Percentiles rank a stretch among this genome's conserved stretches.
Conservation (phyloP, 2,888 invertebrate genomes). For the Xestia sexstrigata region DNA sequence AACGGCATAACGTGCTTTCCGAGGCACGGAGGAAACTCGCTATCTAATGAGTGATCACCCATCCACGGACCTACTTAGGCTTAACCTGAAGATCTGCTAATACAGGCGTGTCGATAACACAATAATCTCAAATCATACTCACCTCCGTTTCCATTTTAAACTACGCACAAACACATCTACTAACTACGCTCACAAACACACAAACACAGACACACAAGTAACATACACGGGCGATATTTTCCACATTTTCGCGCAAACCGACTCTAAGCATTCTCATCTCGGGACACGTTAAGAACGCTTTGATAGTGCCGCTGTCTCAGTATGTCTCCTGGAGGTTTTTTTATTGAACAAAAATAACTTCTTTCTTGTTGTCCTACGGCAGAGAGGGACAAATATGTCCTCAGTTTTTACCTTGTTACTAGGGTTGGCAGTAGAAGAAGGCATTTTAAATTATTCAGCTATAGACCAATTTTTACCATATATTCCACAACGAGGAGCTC, state of each 20-base stretch:
- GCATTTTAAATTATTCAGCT: slow-evolving; percentile 25
- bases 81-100: no score
- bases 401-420: slow-evolving; percentile 65
- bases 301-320: slow-evolving; percentile 72
- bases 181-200: background rate
- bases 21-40: no score
- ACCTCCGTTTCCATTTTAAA: slow-evolving; percentile 10
- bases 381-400: slow-evolving; percentile 69
- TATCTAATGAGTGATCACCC: no score
- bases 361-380: slow-evolving; percentile 70
- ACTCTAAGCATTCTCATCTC: slow-evolving; percentile 52
- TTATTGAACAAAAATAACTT: slow-evolving; percentile 76
- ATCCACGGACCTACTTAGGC: no score
- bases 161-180: slow-evolving; percentile 1
- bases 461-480: no score
- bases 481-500: no score
- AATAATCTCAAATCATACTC: no score
- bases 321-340: slow-evolving; percentile 70
- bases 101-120: no score
- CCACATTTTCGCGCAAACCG: slow-evolving; percentile 62
- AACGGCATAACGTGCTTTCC: no score
- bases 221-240: slow-evolving; percentile 40
- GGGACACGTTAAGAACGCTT: slow-evolving; percentile 70
- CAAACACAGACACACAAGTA: background rate
- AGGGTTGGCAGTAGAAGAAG: slow-evolving; percentile 46